Base-by-base conservation (phyloP, 1,140 invertebrate species). In the Conus betulinus region DNA sequence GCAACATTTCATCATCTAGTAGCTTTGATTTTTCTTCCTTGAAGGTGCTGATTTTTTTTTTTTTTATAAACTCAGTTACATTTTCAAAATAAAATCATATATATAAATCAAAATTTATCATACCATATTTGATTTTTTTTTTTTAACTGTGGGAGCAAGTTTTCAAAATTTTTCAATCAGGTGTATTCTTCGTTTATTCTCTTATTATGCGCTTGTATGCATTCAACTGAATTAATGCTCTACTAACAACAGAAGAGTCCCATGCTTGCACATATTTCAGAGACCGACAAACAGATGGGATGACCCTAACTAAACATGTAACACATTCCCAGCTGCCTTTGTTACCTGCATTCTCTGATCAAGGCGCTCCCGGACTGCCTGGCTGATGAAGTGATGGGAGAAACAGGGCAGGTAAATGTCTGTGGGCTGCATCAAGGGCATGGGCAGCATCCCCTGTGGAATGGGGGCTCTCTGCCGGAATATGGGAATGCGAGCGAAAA, bases 321-420 rank as follows among this genome's bases (percentile, higher is more conserved):
- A 60, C 57, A 60, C 57, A 60, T 60, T 15, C 17, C 88, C 63
- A 8, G 15, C 57, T 11, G 15, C 57, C 57, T 1, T 15, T 15
- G 27, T 90, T 88, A 89, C 88, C 78, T 87, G 81, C 51, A 84
- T 63, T 23, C 60, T 87, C 63, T 87, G 82, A 15, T 81, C 71
- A 5, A 88, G 67, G 10, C 89, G 79, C 39, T 89, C 88, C 23
- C 88, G 83, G 4, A 90, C 91, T 71, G 90, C 89, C 55, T 90
- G 90, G 27, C 90, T 90, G 17, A 93, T 89, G 89, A 93, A 93
- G 87, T 93, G 91, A 87, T 91, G 87, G 23, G 92, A 85, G 95
- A 95, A 85, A 91, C 97, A 97, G 0, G 96, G 96, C n/a, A 97
- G 94, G 90, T 97, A 97, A 8, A 97, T 97, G 95, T 97, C 97